These are phyloP conservation scores for Bergia puertoricense DNA, from an alignment of 92 coral and sea anemone genomes.

Conservation along the genomic window DNA sequence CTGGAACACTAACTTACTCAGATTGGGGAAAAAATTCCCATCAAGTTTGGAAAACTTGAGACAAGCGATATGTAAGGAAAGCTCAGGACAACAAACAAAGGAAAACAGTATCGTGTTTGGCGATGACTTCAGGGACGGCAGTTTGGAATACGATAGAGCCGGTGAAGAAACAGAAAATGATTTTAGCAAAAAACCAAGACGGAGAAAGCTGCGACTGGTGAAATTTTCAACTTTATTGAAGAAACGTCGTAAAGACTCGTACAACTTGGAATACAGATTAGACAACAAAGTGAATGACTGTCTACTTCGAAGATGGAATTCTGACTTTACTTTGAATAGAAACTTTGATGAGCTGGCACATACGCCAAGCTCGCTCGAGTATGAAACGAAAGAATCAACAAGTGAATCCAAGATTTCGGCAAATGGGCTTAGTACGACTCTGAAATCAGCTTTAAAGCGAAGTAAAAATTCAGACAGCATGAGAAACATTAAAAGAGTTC, in stretches of 20 bases:
- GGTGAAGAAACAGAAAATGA: neutral
- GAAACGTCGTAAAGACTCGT: neutral
- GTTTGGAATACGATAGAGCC: neutral
- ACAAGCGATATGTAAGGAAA: neutral
- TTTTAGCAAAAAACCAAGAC: neutral
- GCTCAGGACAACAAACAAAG: neutral
- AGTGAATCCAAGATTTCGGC: no score
- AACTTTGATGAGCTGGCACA: neutral
- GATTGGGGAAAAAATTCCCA: neutral
- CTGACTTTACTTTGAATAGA: neutral
- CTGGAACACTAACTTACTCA: neutral
- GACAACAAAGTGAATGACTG: neutral
- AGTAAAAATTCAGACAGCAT: neutral
- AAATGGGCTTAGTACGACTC: neutral
- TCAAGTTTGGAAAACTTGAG: constrained; percentile 19
- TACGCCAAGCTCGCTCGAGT: neutral
- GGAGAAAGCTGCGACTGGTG: no score
- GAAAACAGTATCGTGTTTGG: neutral
- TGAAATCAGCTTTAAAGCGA: constrained; percentile 6
- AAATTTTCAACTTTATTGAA: neutral
- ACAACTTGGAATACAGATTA: constrained; percentile 16
- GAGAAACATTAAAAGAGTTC: neutral
- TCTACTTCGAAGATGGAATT: neutral
- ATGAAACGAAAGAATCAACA: no score
- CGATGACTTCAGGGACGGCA: neutral